A percentile compares a stretch with the other conserved stretches of the same genome.
These are phyloP conservation scores for Megaceryle torquata DNA, from an alignment of 2,113 vertebrate species.

Conservation along the genomic window DNA sequence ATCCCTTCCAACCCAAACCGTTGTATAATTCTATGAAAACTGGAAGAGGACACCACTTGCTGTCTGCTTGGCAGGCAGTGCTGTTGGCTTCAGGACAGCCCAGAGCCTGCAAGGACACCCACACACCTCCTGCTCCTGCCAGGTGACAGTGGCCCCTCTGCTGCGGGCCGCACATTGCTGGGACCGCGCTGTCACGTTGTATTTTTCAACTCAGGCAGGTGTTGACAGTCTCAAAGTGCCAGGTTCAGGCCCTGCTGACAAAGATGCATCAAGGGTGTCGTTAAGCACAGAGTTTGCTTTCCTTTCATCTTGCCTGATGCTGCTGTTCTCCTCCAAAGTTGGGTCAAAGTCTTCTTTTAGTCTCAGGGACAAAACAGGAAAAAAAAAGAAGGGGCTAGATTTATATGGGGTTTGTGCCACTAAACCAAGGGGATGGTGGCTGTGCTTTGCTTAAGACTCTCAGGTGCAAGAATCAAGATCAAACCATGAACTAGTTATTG, in stretches of 20 bases:
- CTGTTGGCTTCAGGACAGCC: too few relatives aligned
- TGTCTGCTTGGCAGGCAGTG: not conserved
- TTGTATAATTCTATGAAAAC: too few relatives aligned
- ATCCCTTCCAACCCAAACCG: too few relatives aligned
- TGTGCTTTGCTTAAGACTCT: not conserved
- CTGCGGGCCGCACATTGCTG: fast-evolving
- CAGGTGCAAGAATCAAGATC: not conserved
- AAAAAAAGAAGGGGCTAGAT: fast-evolving
- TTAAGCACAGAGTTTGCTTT: not conserved
- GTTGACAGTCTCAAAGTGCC: not conserved
- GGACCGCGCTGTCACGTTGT: not conserved
- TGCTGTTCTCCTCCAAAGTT: not conserved
- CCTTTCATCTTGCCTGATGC: not conserved
- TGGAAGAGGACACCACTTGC: not conserved
- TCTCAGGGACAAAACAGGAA: too few relatives aligned
- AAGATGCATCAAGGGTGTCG: not conserved
- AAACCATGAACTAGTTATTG: not conserved
- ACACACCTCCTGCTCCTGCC: not conserved
- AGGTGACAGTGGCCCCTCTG: not conserved
- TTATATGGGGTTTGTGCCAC: not conserved
- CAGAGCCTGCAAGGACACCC: too few relatives aligned
- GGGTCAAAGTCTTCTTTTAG: not conserved
- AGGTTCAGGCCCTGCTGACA: not conserved
- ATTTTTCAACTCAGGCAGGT: not conserved
- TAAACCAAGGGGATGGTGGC: not conserved